These are phyloP conservation scores for Acanthopagrus latus DNA, from an alignment of 2,797 vertebrate genomes.

Conservation along the genomic window DNA sequence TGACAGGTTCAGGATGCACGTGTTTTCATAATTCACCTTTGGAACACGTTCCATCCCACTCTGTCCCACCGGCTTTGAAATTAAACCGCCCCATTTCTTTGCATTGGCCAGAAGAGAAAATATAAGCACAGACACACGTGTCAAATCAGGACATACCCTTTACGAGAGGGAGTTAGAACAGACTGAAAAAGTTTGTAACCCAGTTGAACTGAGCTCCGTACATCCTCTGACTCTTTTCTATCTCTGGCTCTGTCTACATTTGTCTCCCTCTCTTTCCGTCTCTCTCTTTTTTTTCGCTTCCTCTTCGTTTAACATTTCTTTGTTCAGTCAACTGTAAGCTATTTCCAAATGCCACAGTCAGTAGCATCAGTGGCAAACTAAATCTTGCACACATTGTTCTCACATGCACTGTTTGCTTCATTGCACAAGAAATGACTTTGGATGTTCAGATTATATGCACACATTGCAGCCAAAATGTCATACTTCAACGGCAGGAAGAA, in stretches of 20 bases:
- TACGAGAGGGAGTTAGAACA: conserved; percentile 41
- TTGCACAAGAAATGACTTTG: conserved; percentile 50
- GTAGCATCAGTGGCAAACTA: conserved; percentile 58
- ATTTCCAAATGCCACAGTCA: conserved; percentile 75
- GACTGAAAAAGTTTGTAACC: conserved; percentile 54
- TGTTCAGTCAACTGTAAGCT: conserved; percentile 71
- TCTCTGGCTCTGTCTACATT: conserved; percentile 59
- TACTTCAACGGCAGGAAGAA: not conserved
- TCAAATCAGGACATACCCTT: conserved; percentile 59
- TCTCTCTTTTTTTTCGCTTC: conserved; percentile 33
- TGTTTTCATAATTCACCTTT: no score
- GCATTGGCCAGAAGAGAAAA: conserved; percentile 22
- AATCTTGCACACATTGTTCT: conserved; percentile 67
- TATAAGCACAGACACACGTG: conserved; percentile 9
- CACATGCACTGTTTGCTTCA: conserved; percentile 55
- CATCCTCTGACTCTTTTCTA: conserved; percentile 43
- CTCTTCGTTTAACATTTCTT: conserved; percentile 65
- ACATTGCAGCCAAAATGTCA: conserved; percentile 52
- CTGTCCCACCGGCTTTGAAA: conserved; percentile 3
- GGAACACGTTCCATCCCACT: not conserved
- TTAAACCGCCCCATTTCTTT: not conserved
- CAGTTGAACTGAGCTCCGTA: conserved; percentile 50
- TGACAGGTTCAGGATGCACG: not conserved
- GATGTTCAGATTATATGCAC: conserved; percentile 52
- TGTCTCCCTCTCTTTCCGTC: conserved; percentile 40